Conservation (phyloP, 2,113 vertebrate genomes). For the Cygnus atratus region DNA sequence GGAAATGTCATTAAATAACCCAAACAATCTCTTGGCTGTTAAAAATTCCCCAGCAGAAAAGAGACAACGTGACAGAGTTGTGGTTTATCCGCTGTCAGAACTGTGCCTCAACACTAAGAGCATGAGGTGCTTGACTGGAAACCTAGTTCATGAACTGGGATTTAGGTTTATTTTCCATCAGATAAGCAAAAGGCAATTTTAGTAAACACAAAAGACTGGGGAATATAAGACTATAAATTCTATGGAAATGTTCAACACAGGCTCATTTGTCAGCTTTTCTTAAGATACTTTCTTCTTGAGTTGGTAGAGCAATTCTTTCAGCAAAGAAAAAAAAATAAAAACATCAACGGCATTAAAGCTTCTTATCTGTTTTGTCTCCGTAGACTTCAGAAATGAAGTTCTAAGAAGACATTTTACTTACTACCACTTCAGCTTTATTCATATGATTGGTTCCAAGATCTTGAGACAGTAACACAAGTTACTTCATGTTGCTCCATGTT, state of each 20-base stretch:
- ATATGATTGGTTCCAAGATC: not conserved
- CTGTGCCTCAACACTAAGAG: not conserved
- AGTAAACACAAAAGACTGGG: not conserved
- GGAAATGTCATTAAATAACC: not conserved
- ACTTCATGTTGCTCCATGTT: not conserved
- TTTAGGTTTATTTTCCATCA: not conserved
- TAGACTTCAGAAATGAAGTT: not conserved
- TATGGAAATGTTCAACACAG: not conserved
- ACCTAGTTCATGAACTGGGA: not conserved
- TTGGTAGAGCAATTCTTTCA: not conserved
- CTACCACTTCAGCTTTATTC: not conserved
- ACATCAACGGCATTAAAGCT: not conserved
- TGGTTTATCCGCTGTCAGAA: not conserved
- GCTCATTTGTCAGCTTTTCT: not conserved
- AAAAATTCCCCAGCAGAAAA: not conserved
- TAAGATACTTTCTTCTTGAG: not conserved
- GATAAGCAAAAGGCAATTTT: not conserved
- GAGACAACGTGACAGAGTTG: not conserved
- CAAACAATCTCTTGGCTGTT: not conserved
- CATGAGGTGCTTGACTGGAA: not conserved
- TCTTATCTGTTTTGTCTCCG: not conserved
- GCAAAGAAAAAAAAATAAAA: not conserved
- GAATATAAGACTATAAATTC: not conserved
- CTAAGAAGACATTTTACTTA: not conserved
- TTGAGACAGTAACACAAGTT: not conserved